phyloP scores from a whole-genome alignment of 2,113 vertebrate genomes.

The Sturnus vulgaris region DNA sequence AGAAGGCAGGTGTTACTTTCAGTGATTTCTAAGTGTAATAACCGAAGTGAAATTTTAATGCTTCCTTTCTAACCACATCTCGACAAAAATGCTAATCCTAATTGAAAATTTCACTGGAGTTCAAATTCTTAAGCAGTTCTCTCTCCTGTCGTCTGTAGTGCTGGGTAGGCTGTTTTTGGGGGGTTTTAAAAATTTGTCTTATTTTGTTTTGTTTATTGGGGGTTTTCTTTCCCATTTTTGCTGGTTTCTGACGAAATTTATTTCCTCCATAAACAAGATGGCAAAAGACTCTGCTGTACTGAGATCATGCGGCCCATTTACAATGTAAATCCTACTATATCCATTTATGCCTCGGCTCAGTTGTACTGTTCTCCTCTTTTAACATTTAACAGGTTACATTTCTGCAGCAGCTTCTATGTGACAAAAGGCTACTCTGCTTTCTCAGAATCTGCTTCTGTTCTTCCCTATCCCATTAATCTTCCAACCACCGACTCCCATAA shows the following conservation, averaged over 20 bases:
- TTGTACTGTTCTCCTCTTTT: not conserved
- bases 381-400: not conserved
- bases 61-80: not conserved
- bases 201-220: not conserved
- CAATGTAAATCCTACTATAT: not conserved
- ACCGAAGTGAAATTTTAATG: not conserved
- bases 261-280: not conserved
- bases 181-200: not conserved
- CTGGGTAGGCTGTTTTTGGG: rapidly evolving
- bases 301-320: not conserved
- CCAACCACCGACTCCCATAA: not conserved
- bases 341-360: not conserved
- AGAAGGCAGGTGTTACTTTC: not conserved
- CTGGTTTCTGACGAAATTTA: not conserved
- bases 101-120: not conserved
- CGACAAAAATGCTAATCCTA: not conserved
- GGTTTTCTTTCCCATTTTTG: not conserved
- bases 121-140: not conserved
- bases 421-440: not conserved
- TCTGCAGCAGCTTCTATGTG: not conserved
- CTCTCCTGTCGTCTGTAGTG: not conserved
- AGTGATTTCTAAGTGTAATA: not conserved
- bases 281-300: not conserved
- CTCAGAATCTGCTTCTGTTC: not conserved
- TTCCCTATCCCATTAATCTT: not conserved